These are phyloP conservation scores for Eumerus sabulonum DNA, from an alignment of 2,888 invertebrate genomes.

Conservation along the genomic window DNA sequence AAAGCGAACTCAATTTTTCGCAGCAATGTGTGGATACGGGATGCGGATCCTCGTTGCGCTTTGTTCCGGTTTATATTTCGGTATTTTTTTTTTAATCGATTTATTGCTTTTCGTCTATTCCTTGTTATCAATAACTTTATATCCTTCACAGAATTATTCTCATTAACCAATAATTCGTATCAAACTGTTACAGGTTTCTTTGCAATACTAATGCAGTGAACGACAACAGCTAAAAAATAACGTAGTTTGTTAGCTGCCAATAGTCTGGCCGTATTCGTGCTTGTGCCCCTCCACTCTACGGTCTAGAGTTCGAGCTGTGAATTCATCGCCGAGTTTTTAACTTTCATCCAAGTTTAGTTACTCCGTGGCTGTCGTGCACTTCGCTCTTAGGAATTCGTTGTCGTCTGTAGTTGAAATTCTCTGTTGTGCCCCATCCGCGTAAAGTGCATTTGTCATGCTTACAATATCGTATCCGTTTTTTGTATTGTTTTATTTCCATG, in stretches of 20 bases:
- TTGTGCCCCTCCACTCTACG: conserved; percentile 46
- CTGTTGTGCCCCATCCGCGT: conserved; percentile 39
- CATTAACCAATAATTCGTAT: background rate
- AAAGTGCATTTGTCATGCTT: conserved; percentile 44
- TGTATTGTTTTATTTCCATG: conserved; percentile 1
- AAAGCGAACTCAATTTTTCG: too few relatives aligned
- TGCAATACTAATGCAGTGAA: conserved; percentile 24
- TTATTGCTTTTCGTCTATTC: too few relatives aligned
- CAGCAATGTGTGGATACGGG: too few relatives aligned
- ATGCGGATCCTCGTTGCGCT: conserved; percentile 24
- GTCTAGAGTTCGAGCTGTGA: conserved; percentile 35
- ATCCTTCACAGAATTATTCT: conserved; percentile 36
- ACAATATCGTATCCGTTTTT: background rate
- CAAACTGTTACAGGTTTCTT: conserved; percentile 35
- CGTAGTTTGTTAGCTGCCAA: conserved; percentile 36
- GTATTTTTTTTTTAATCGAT: too few relatives aligned
- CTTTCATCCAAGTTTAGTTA: conserved; percentile 65
- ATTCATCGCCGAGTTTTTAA: conserved; percentile 59
- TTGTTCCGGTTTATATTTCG: conserved; percentile 1
- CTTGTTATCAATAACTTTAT: too few relatives aligned
- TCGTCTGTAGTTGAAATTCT: conserved; percentile 11
- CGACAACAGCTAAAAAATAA: conserved; percentile 24
- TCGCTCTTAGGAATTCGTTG: conserved; percentile 49
- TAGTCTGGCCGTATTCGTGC: conserved; percentile 2
- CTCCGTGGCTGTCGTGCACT: conserved; percentile 63